phyloP scores from a whole-genome alignment of 2,888 invertebrate genomes.

The Aphidoletes aphidimyza region DNA sequence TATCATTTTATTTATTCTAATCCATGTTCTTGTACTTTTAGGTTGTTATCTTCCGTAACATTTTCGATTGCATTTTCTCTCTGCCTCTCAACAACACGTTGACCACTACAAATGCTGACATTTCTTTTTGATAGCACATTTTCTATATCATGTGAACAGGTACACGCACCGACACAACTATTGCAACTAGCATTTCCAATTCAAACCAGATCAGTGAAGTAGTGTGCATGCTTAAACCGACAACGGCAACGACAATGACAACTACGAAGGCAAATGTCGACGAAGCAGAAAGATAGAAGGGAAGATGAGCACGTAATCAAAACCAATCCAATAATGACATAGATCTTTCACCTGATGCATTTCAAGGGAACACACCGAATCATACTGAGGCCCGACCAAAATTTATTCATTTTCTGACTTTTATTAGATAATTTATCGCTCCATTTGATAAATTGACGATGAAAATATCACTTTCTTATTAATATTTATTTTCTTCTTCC shows the following conservation, averaged over 20 bases:
- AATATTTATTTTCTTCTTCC: not conserved
- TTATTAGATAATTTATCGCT: slow-evolving; percentile 48
- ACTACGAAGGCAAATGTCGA: no score
- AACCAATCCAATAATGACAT: slow-evolving; percentile 18
- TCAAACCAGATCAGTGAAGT: no score
- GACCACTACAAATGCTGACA: slow-evolving; percentile 32
- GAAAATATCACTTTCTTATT: slow-evolving; percentile 27
- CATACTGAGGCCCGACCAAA: not conserved
- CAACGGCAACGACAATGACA: no score
- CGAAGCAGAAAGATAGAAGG: no score
- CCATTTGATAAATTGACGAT: slow-evolving; percentile 32
- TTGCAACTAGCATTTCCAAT: no score
- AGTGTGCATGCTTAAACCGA: no score
- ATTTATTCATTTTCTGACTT: slow-evolving; percentile 35
- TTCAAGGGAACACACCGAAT: not conserved
- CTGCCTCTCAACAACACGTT: not conserved
- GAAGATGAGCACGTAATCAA: not conserved
- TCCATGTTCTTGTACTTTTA: not conserved
- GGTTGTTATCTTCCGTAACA: not conserved
- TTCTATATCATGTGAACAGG: not conserved
- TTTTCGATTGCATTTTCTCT: slow-evolving; percentile 25
- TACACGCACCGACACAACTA: not conserved
- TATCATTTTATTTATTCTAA: slow-evolving; percentile 42
- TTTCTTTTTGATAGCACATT: not conserved
- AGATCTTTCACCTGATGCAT: not conserved